Evolutionary conservation across 64 coral and sea anemone genomes (phyloP).

Genomic region (Montipora capricornis): DNA sequence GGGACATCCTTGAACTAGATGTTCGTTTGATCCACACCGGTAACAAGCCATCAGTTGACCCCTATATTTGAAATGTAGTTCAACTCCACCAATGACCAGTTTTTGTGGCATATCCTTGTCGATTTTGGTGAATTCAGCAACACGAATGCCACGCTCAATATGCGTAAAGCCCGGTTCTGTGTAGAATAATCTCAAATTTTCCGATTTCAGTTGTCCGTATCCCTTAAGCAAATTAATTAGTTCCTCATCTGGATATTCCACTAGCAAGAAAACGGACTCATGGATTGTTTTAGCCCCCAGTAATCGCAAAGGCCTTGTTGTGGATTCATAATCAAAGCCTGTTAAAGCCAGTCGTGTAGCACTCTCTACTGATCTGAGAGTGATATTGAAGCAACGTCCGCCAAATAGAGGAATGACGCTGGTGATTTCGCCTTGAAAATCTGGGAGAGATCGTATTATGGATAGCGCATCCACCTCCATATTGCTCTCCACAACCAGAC

Average conservation of each 20-base stretch:
- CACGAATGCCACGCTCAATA: too few species aligned
- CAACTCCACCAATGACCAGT: too few species aligned
- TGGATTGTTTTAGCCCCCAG: background rate
- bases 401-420: background rate
- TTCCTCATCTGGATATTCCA: background rate
- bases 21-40: too few species aligned
- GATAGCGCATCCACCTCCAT: background rate
- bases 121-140: too few species aligned
- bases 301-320: background rate
- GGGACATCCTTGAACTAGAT: too few species aligned
- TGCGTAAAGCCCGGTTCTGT: too few species aligned
- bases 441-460: background rate
- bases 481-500: background rate
- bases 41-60: too few species aligned
- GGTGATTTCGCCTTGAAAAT: background rate
- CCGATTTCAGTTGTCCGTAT: background rate
- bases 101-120: too few species aligned
- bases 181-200: too few species aligned
- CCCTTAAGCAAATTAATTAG: background rate
- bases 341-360: background rate
- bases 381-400: background rate
- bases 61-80: too few species aligned
- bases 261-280: background rate
- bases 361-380: background rate
- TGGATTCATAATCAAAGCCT: background rate